These are phyloP conservation scores for Globia sparganii DNA, from an alignment of 2,888 invertebrate species.

Conservation along the genomic window DNA sequence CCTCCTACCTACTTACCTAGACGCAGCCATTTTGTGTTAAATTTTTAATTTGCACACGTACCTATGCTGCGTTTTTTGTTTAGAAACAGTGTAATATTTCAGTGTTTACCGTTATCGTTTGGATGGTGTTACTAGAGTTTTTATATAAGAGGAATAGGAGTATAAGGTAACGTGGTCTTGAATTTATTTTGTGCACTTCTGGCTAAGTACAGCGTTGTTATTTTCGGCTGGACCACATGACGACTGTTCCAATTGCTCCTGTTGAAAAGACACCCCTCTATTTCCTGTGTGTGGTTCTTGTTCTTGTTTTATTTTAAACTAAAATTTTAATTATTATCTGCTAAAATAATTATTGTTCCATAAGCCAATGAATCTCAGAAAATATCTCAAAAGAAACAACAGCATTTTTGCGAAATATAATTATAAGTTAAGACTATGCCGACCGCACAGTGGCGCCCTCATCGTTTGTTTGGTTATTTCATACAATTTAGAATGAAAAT, in stretches of 20 bases:
- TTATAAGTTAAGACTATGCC: no score
- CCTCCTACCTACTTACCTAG: conserved; percentile 9
- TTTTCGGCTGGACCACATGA: no score
- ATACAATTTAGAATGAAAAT: no score
- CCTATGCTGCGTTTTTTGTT: conserved; percentile 32
- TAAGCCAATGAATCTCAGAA: not conserved
- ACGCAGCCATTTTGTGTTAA: conserved; percentile 31
- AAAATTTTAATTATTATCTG: not conserved
- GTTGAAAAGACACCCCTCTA: not conserved
- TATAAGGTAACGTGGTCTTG: not conserved
- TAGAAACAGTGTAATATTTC: conserved; percentile 35
- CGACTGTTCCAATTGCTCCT: not conserved
- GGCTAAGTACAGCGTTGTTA: not conserved
- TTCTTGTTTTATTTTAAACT: not conserved
- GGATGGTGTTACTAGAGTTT: conserved; percentile 32
- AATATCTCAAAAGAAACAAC: not conserved
- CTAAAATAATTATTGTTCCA: not conserved
- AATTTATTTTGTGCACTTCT: not conserved
- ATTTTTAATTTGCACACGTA: conserved; percentile 57
- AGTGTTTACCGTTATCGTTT: conserved; percentile 51
- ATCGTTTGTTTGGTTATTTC: no score
- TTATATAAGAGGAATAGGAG: not conserved
- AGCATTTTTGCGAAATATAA: no score
- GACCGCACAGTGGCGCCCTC: no score
- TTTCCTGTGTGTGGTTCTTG: no score